Evolutionary conservation across 2,888 invertebrate species (phyloP).

Genomic region (Herminia tarsipennalis): DNA sequence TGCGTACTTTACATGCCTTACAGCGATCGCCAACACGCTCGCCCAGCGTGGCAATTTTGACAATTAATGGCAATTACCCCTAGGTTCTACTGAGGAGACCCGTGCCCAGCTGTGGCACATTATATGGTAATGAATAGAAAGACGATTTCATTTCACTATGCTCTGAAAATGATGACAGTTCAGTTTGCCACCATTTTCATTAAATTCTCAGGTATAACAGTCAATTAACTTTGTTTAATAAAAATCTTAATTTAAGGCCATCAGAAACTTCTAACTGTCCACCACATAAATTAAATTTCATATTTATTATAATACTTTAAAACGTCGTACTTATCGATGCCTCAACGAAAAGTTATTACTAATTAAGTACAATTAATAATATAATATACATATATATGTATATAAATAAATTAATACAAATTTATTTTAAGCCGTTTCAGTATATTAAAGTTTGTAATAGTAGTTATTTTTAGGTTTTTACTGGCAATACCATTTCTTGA

Average conservation of each 20-base stretch:
- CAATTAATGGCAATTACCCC: no score
- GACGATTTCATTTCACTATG: no score
- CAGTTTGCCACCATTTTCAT: no score
- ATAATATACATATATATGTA: constrained; percentile 27
- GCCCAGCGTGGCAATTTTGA: no score
- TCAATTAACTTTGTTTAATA: background rate
- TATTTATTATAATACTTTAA: constrained; percentile 10
- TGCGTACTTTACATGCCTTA: no score
- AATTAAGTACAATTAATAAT: constrained; percentile 57
- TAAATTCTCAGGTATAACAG: no score
- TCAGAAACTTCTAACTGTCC: background rate
- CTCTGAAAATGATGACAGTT: no score
- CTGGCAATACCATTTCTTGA: background rate
- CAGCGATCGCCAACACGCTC: no score
- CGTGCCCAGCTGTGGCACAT: no score
- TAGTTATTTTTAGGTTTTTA: background rate
- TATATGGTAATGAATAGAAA: no score
- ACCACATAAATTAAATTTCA: background rate
- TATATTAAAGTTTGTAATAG: constrained; percentile 1
- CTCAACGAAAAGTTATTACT: constrained; percentile 30
- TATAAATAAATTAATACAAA: constrained; percentile 48
- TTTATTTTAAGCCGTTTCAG: constrained; percentile 38
- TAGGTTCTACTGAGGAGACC: no score
- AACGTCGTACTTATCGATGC: constrained; percentile 36
- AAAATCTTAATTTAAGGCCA: background rate